Evolutionary conservation across 2,888 invertebrate genomes (phyloP).

Genomic region (Globia sparganii): DNA sequence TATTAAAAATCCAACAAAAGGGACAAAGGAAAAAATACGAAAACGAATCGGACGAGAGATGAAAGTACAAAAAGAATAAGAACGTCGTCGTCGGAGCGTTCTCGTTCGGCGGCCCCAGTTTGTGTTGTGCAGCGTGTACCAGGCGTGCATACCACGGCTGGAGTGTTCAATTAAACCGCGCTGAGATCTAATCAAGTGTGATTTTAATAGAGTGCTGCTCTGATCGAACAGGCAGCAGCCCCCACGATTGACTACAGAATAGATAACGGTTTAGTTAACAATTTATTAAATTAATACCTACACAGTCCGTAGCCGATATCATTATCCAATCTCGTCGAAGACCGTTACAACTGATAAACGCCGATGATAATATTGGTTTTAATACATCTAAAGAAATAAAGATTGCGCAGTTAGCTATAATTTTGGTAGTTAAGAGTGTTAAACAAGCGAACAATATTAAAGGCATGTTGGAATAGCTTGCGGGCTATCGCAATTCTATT

Average conservation of each 20-base stretch:
- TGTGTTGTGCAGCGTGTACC: slow-evolving; percentile 74
- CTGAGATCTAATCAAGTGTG: slow-evolving; percentile 86
- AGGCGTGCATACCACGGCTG: slow-evolving; percentile 82
- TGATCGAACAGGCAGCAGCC: slow-evolving; percentile 72
- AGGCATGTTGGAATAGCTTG: slow-evolving; percentile 71
- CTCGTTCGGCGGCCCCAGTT: slow-evolving; percentile 70
- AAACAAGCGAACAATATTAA: slow-evolving; percentile 61
- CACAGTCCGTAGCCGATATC: slow-evolving; percentile 72
- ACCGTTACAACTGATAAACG: slow-evolving; percentile 74
- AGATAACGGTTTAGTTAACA: slow-evolving; percentile 76
- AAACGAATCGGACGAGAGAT: slow-evolving; percentile 80
- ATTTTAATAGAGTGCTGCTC: slow-evolving; percentile 84
- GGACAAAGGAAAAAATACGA: slow-evolving; percentile 81
- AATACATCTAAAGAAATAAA: slow-evolving; percentile 54
- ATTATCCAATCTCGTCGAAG: slow-evolving; percentile 72
- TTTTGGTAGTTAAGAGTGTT: slow-evolving; percentile 47
- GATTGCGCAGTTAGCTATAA: slow-evolving; percentile 63
- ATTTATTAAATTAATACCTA: slow-evolving; percentile 75
- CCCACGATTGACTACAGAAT: slow-evolving; percentile 69
- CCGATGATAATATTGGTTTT: slow-evolving; percentile 62
- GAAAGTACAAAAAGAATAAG: slow-evolving; percentile 75
- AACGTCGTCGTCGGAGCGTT: slow-evolving; percentile 65
- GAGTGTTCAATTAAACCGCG: slow-evolving; percentile 85
- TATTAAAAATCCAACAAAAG: slow-evolving; percentile 86
- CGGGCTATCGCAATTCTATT: slow-evolving; percentile 75